Conservation (phyloP, 2,113 vertebrate species). For the Alouatta palliata region DNA sequence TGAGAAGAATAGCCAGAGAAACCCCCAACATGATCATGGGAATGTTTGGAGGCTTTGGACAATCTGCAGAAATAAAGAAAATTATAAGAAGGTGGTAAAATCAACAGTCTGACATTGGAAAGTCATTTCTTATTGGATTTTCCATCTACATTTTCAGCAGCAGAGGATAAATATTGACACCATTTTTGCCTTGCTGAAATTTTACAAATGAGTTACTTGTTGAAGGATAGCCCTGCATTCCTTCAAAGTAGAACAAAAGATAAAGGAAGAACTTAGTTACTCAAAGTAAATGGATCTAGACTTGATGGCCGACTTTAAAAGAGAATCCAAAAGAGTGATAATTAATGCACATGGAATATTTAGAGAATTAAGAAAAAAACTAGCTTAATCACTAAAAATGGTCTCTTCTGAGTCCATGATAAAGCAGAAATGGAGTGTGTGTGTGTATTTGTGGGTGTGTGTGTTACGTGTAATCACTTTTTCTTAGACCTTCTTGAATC, state of each 20-base stretch:
- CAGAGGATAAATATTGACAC: background rate
- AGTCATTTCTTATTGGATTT: conserved; percentile 8
- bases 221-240: background rate
- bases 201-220: background rate
- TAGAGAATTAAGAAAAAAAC: background rate
- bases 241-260: conserved; percentile 12
- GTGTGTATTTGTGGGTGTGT: background rate
- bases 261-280: conserved; percentile 2
- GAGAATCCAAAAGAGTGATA: background rate
- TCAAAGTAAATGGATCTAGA: conserved; percentile 1
- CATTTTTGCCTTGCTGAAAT: background rate
- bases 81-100: background rate
- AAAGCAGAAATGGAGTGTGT: background rate
- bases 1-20: conserved; percentile 92
- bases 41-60: conserved; percentile 92
- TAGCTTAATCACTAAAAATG: conserved; percentile 4
- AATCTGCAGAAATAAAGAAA: conserved; percentile 86
- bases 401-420: background rate
- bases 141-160: background rate
- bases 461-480: background rate
- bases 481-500: conserved; percentile 21
- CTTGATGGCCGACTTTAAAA: background rate
- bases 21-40: conserved; percentile 94
- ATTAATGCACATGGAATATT: background rate
- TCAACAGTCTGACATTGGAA: background rate